Evolutionary conservation across 2,113 vertebrate genomes (phyloP), one percentile per base, ranked within the genome.

Genomic region (Oreochromis tanganicae): DNA sequence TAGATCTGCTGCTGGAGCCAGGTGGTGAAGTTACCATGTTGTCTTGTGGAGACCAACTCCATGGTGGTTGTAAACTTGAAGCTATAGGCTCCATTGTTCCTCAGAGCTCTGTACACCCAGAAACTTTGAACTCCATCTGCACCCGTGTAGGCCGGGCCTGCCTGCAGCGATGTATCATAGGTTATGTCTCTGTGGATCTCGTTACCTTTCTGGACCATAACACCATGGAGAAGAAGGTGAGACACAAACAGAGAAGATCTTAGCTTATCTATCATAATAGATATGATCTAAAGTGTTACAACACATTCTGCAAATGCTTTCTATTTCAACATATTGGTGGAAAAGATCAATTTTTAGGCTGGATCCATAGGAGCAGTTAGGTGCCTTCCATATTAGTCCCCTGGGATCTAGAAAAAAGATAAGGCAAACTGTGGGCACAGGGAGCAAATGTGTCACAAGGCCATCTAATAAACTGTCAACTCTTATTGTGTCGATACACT

Each of bases 1-100:
- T 98, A 92, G 98, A 98, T 93, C 88, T 99, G 96, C 94, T 99
- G 87, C 96, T 99, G 80, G 97, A 98, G 89, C 98, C 97, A 2
- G 95, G 87, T 0, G 98, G 97, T 71, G 89, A 96, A 83, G 92
- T 98, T 83, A 92, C 88, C 1, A 87, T 98, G 83, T 81, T 98
- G 82, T 96, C 97, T 1, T 97, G 96, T 27, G 98, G 98, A 41
- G 97, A 98, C 87, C 97, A 98, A 91, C 95, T 98, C 66, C 97
- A 97, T 0, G 93, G 96, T 1, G 94, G 96, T 1, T 95, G 96
- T 82, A 94, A 96, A 24, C 91, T 98, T 89, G 90, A 95, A 17
- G 94, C 94, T 13, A 90, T 96, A 0, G 97, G 97, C 19, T 97
- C 92, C 79, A 95, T 95, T 43, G 48, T 98, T 73, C 97, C 97